Evolutionary conservation across 2,888 invertebrate species (phyloP).

Genomic region (Choreutis nemorana): DNA sequence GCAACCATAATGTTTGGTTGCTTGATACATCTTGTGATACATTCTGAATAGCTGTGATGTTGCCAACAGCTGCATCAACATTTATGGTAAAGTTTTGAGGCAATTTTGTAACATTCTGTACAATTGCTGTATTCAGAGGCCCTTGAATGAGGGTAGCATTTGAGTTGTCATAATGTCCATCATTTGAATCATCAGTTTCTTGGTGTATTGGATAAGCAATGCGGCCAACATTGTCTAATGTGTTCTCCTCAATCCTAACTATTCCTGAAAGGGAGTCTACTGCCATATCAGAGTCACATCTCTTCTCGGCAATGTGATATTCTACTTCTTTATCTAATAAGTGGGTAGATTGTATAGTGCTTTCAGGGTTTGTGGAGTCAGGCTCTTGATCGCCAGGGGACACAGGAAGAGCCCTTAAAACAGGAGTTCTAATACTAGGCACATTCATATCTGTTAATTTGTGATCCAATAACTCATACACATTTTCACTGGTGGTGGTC

Average conservation of each 20-base stretch:
- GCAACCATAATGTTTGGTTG: slow-evolving; percentile 54
- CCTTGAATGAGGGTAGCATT: slow-evolving; percentile 45
- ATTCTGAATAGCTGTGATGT: slow-evolving; percentile 56
- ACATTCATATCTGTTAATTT: slow-evolving; percentile 59
- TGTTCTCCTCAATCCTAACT: slow-evolving; percentile 47
- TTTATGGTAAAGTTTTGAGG: slow-evolving; percentile 59
- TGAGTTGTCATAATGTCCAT: slow-evolving; percentile 48
- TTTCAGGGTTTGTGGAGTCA: slow-evolving; percentile 55
- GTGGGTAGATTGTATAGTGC: slow-evolving; percentile 46
- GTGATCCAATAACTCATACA: slow-evolving; percentile 52
- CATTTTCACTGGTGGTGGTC: slow-evolving; percentile 62
- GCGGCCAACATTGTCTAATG: slow-evolving; percentile 41
- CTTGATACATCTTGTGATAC: slow-evolving; percentile 51
- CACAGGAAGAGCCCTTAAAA: slow-evolving; percentile 45
- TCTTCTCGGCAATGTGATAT: slow-evolving; percentile 47
- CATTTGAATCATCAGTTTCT: slow-evolving; percentile 45
- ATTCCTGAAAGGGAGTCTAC: slow-evolving; percentile 48
- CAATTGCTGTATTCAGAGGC: slow-evolving; percentile 48
- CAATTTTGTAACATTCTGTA: slow-evolving; percentile 55
- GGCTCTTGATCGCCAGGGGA: slow-evolving; percentile 53
- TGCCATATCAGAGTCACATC: slow-evolving; percentile 44
- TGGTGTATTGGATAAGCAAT: slow-evolving; percentile 51
- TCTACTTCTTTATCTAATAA: slow-evolving; percentile 49
- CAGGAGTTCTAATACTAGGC: slow-evolving; percentile 52
- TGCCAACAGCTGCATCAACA: slow-evolving; percentile 53